Base-by-base conservation (phyloP, 2,888 invertebrate species). In the Liopterus haemorrhoidalis region DNA sequence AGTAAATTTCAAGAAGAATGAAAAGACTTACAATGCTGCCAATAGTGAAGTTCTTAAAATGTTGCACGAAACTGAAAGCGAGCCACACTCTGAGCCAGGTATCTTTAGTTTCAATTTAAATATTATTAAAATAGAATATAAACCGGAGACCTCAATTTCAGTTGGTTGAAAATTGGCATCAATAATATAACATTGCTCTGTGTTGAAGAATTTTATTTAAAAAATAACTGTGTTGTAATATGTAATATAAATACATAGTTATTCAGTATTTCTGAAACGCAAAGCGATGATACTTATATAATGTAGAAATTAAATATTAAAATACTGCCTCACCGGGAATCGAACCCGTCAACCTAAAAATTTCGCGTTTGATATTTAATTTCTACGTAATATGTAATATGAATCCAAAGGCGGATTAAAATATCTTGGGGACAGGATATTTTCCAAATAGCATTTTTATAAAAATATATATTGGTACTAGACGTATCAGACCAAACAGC, bases 1-100 rank as follows among this genome's bases (percentile, higher is more conserved):
- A 59, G 92, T 93, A 21, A 93, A 93, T 72, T 93, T 93, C 73
- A 93, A 92, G 79, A 92, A 92, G 71, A 92, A 91, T 70, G 92
- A 92, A 68, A 89, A 85, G 69, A 81, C 82, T 54, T 91, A 90
- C 71, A 85, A 87, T 62, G 77, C 84, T 44, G 82, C 85, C 57
- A 88, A 88, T 65, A 91, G 91, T 62, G 91, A 89, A 59, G 92
- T 92, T 24, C 83, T 87, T 70, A 88, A 87, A 69, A 89, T 90
- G 77, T 78, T 92, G 48, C 87, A 90, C 65, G 90, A 91, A 67
- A 85, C 85, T 57, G 87, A 89, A 65, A 84, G 82, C 61, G 87
- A 86, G 58, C 85, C 85, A 22, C 75, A 67, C 57, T 80, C 81
- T 53, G 75, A 75, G 61, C 68, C 74, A 64, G 86, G 87, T 87